These are phyloP conservation scores for Acleris holmiana DNA, from an alignment of 2,888 invertebrate genomes.

Conservation along the genomic window DNA sequence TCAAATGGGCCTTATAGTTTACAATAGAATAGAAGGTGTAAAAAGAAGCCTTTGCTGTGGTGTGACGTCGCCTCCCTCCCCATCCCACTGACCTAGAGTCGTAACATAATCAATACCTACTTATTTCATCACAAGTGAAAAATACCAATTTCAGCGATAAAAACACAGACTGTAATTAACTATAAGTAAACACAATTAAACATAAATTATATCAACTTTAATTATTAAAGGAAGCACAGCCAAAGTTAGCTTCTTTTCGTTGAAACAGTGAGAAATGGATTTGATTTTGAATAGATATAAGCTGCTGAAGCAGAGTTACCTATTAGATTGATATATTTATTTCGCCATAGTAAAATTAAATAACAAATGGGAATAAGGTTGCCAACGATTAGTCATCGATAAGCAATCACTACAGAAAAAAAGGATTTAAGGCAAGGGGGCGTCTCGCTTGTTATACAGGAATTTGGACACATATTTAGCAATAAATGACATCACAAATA, in stretches of 20 bases:
- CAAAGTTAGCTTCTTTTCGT: not conserved
- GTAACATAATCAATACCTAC: constrained; percentile 72
- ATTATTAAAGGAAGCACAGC: constrained; percentile 28
- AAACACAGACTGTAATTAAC: not conserved
- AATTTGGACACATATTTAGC: not conserved
- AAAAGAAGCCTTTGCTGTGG: not conserved
- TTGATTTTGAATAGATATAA: not conserved
- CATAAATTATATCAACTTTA: not conserved
- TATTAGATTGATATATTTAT: too few species aligned
- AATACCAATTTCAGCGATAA: not conserved
- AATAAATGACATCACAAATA: not conserved
- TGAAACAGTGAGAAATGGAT: not conserved
- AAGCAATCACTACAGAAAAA: constrained; percentile 32
- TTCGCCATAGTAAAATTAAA: not conserved
- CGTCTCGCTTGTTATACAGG: not conserved
- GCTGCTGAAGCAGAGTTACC: too few species aligned
- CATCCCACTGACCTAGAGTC: constrained; percentile 49
- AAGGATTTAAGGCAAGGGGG: not conserved
- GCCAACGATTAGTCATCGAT: constrained; percentile 42
- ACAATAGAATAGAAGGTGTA: not conserved
- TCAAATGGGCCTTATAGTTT: not conserved
- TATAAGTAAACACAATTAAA: constrained; percentile 12
- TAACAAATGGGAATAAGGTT: constrained; percentile 28
- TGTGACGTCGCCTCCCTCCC: constrained; percentile 53
- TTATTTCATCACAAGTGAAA: constrained; percentile 34